Evolutionary conservation across 1,140 invertebrate species (phyloP).

Genomic region (Temnothorax longispinosus): DNA sequence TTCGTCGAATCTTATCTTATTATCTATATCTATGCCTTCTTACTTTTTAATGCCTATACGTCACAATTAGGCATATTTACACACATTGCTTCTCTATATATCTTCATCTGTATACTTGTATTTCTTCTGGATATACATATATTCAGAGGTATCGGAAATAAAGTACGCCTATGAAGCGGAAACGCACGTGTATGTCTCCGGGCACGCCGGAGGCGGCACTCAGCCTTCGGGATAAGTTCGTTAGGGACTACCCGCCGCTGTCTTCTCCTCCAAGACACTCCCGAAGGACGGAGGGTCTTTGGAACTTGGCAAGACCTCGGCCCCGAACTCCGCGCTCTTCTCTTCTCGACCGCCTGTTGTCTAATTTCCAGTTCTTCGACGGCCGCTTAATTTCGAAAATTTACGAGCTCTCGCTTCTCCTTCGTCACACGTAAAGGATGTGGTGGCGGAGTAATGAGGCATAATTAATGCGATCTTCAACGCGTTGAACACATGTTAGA

Average conservation of each 20-base stretch:
- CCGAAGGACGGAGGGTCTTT: conserved; percentile 69
- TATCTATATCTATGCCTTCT: not conserved
- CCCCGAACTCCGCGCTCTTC: not conserved
- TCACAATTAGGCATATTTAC: not conserved
- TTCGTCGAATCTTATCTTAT: not conserved
- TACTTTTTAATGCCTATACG: not conserved
- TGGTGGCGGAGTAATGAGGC: conserved; percentile 5
- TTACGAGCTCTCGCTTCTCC: conserved; percentile 52
- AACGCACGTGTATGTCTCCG: conserved; percentile 61
- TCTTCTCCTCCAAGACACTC: conserved; percentile 68
- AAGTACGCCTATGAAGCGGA: conserved; percentile 48
- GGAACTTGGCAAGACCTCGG: conserved; percentile 58
- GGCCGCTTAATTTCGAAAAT: conserved; percentile 69
- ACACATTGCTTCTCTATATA: not conserved
- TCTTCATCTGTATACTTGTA: not conserved
- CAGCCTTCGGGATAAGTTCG: conserved; percentile 79
- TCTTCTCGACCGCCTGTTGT: conserved; percentile 44
- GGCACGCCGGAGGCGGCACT: conserved; percentile 64
- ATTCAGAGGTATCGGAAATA: conserved; percentile 1
- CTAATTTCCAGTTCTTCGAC: conserved; percentile 70
- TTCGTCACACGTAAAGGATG: not conserved
- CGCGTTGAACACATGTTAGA: not conserved
- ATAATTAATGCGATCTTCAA: conserved; percentile 36
- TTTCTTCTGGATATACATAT: not conserved
- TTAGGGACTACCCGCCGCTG: conserved; percentile 73